phyloP scores from a whole-genome alignment of 2,113 vertebrate genomes.

The Alligator sinensis region DNA sequence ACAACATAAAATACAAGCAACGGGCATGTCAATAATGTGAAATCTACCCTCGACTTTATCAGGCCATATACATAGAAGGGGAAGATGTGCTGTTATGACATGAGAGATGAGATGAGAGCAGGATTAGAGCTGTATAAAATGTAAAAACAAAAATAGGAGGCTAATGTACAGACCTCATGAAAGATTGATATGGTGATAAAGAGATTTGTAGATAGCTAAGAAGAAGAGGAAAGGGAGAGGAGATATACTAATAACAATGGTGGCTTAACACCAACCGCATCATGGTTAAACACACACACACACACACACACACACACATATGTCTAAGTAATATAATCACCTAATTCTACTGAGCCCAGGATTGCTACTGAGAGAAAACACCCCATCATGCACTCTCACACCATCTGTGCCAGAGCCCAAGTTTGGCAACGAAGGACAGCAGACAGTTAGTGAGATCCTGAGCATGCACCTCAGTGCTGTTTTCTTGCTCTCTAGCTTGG shows the following conservation, averaged over 20 bases:
- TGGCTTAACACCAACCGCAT: background rate
- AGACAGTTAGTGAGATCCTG: no score
- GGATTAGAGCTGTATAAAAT: background rate
- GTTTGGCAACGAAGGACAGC: no score
- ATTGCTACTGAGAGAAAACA: no score
- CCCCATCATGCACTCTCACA: no score
- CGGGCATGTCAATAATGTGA: background rate
- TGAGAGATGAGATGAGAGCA: background rate
- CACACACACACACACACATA: conserved; percentile 61
- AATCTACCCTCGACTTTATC: background rate
- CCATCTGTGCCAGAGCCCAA: no score
- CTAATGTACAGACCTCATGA: background rate
- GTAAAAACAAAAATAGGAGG: background rate
- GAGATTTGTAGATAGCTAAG: background rate
- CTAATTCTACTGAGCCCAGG: background rate
- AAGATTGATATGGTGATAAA: background rate
- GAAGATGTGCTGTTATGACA: background rate
- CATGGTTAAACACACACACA: background rate
- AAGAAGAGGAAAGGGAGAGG: background rate
- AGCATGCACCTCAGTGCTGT: no score
- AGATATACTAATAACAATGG: background rate
- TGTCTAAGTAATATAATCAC: conserved; percentile 44
- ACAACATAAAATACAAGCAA: background rate
- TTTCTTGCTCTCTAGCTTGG: no score
- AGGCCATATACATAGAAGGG: background rate